These are phyloP conservation scores for Paraescarpia echinospica DNA, from an alignment of 1,140 invertebrate species.

Conservation along the genomic window DNA sequence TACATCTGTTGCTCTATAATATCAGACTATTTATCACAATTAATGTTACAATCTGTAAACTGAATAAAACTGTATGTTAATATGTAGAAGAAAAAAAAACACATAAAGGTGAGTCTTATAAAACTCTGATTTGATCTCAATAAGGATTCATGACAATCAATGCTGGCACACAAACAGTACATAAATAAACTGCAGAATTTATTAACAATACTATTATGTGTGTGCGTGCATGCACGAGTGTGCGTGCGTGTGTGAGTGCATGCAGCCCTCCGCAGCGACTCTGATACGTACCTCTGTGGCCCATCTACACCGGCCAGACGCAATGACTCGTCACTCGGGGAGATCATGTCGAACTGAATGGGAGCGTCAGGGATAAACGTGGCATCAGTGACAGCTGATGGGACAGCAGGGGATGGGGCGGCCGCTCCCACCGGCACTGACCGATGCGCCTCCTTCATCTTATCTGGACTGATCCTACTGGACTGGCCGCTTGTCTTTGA, in stretches of 20 bases:
- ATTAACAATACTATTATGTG: neutral
- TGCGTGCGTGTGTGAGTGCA: neutral
- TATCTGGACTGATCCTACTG: neutral
- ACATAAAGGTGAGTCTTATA: no score
- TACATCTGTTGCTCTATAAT: no score
- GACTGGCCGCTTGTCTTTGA: neutral
- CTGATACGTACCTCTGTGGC: no score
- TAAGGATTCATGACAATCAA: neutral
- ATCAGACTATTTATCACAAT: no score
- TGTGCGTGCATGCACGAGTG: neutral
- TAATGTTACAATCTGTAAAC: no score
- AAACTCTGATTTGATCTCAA: no score
- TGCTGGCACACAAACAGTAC: neutral
- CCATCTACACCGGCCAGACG: constrained; percentile 7
- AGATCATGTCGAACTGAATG: constrained; percentile 56
- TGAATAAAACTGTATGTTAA: no score
- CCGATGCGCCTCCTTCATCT: neutral
- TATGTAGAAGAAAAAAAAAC: no score
- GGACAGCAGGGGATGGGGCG: constrained; percentile 28
- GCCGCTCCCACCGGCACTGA: neutral
- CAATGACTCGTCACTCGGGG: constrained; percentile 38
- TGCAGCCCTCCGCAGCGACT: no score
- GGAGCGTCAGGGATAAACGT: constrained; percentile 48
- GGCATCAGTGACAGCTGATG: constrained; percentile 26
- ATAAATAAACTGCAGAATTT: neutral